Evolutionary conservation across 1,140 invertebrate genomes (phyloP).

Genomic region (Hycleus phaleratus): DNA sequence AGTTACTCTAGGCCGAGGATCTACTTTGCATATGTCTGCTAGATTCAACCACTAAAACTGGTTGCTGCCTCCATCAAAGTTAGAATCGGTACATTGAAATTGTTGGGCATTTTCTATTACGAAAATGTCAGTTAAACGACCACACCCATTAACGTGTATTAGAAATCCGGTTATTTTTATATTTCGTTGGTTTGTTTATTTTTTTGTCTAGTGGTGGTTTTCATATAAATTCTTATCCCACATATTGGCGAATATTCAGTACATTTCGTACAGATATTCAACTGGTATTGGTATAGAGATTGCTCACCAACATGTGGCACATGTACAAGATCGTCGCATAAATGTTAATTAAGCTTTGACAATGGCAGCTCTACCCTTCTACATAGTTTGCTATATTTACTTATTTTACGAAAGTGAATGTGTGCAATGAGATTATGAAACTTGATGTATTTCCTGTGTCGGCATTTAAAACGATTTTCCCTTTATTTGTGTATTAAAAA

Average conservation of each 20-base stretch:
- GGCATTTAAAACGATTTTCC: too few relatives aligned
- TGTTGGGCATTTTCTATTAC: too few relatives aligned
- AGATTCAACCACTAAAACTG: background rate
- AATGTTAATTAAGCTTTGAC: conserved; percentile 28
- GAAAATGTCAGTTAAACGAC: too few relatives aligned
- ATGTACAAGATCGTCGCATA: conserved; percentile 25
- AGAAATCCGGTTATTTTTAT: background rate
- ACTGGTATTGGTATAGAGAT: background rate
- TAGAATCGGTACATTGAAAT: too few relatives aligned
- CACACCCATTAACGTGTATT: background rate
- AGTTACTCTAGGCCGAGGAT: conserved; percentile 7
- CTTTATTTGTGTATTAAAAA: too few relatives aligned
- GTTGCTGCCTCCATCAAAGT: too few relatives aligned
- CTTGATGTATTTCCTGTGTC: background rate
- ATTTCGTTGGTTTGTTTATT: too few relatives aligned
- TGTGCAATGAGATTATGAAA: conserved; percentile 7
- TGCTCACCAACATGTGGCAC: conserved; percentile 17
- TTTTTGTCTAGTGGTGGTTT: too few relatives aligned
- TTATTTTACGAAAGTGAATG: conserved; percentile 10
- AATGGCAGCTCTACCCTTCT: conserved; percentile 14
- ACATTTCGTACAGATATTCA: too few relatives aligned
- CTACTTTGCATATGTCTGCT: conserved; percentile 18
- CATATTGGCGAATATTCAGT: too few relatives aligned
- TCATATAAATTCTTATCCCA: too few relatives aligned
- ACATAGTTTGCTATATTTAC: conserved; percentile 4